Percentiles rank a stretch among this genome's conserved stretches.
Conservation (phyloP, 2,113 vertebrate species). For the Ageneiosus marmoratus region DNA sequence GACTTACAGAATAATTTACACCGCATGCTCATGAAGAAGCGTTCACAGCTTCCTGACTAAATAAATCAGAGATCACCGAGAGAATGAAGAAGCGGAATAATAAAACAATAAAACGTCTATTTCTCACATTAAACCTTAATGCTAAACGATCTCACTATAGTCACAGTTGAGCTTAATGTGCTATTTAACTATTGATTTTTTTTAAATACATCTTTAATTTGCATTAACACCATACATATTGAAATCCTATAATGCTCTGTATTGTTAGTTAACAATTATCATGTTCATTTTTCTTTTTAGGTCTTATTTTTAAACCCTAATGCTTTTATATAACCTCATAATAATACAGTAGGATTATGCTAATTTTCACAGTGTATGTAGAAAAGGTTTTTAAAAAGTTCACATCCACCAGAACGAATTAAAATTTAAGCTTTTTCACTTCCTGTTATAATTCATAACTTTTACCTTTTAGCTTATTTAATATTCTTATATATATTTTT, state of each 20-base stretch:
- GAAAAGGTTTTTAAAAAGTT: neutral
- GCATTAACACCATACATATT: neutral
- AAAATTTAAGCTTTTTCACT: neutral
- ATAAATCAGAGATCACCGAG: neutral
- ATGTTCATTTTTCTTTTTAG: neutral
- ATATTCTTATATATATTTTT: too few species aligned
- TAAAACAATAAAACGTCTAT: neutral
- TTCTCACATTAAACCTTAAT: neutral
- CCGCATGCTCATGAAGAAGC: slow-evolving; percentile 1
- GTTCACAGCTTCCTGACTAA: neutral
- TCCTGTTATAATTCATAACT: neutral
- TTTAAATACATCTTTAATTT: neutral
- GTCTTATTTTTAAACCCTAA: neutral
- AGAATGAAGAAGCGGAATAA: neutral
- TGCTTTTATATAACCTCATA: neutral
- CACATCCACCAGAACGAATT: neutral
- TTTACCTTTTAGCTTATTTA: too few species aligned
- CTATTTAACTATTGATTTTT: neutral
- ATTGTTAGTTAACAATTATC: neutral
- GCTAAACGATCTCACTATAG: neutral
- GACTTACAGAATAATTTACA: neutral
- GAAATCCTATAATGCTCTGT: neutral
- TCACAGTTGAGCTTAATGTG: neutral
- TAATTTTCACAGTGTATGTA: neutral
- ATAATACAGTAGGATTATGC: neutral